Conservation (phyloP, 2,888 invertebrate species). For the Melieria omissa region DNA sequence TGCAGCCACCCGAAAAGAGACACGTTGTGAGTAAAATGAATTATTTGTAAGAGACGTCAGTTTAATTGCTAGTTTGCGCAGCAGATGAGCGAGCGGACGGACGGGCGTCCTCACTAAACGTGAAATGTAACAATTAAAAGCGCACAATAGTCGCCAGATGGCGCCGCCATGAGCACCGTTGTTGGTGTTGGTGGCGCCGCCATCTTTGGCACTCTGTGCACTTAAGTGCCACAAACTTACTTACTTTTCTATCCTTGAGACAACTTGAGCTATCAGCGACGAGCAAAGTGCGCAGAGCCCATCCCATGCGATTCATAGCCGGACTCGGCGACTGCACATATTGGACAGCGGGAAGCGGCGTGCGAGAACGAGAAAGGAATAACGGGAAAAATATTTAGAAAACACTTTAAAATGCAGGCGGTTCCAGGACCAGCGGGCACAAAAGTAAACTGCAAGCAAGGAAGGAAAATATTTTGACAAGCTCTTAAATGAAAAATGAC, state of each 20-base stretch:
- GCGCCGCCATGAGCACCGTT: not conserved
- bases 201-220: not conserved
- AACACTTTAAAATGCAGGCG: not conserved
- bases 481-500: constrained; percentile 12
- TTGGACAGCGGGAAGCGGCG: no score
- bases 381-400: constrained; percentile 25
- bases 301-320: constrained; percentile 75
- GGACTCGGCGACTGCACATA: constrained; percentile 71
- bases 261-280: constrained; percentile 73
- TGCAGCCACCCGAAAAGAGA: not conserved
- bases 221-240: constrained; percentile 45
- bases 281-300: constrained; percentile 76
- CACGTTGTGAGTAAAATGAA: not conserved
- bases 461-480: constrained; percentile 24
- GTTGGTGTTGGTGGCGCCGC: not conserved
- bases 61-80: not conserved
- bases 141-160: not conserved
- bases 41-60: not conserved
- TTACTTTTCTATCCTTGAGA: constrained; percentile 74
- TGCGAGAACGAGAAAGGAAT: not conserved
- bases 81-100: no score
- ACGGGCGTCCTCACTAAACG: no score
- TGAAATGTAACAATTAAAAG: not conserved
- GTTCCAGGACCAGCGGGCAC: not conserved
- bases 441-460: no score